Conservation (phyloP, 1,140 invertebrate species). For the Zaprionus taronus region DNA sequence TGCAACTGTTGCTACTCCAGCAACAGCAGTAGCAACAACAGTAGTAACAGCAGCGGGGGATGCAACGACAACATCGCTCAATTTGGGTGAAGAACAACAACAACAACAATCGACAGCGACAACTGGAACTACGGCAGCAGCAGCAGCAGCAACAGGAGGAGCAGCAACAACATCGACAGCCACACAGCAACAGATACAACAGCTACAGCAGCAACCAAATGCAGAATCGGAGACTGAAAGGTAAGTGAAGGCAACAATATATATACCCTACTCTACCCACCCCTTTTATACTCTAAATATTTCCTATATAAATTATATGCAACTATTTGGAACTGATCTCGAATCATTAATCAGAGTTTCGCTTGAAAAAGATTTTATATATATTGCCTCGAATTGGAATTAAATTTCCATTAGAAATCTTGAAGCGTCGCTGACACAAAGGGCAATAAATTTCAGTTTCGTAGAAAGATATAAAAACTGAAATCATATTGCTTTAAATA, state of each 20-base stretch:
- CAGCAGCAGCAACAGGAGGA: slow-evolving; percentile 31
- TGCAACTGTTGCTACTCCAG: slow-evolving; percentile 54
- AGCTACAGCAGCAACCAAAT: slow-evolving; percentile 79
- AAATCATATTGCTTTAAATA: slow-evolving; percentile 46
- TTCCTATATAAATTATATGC: background rate
- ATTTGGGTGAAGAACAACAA: slow-evolving; percentile 48
- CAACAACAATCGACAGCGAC: slow-evolving; percentile 49
- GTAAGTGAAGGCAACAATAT: slow-evolving; percentile 55
- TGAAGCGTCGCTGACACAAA: background rate
- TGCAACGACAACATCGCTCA: slow-evolving; percentile 61
- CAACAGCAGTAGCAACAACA: slow-evolving; percentile 48
- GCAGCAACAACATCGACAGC: slow-evolving; percentile 61
- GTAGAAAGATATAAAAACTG: background rate
- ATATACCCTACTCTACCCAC: background rate
- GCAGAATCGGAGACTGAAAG: slow-evolving; percentile 84
- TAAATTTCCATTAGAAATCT: background rate
- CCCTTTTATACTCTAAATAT: background rate
- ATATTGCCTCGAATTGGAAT: background rate
- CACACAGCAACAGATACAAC: slow-evolving; percentile 70
- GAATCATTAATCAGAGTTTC: background rate
- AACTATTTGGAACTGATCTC: background rate
- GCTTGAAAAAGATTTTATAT: background rate
- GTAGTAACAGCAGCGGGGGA: slow-evolving; percentile 23
- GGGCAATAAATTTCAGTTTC: slow-evolving; percentile 12
- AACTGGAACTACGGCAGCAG: slow-evolving; percentile 29